Conservation (phyloP, 30 jellyfish, hydroid and myxozoan species). For the Aurelia aurita complex sp. Pacific region DNA sequence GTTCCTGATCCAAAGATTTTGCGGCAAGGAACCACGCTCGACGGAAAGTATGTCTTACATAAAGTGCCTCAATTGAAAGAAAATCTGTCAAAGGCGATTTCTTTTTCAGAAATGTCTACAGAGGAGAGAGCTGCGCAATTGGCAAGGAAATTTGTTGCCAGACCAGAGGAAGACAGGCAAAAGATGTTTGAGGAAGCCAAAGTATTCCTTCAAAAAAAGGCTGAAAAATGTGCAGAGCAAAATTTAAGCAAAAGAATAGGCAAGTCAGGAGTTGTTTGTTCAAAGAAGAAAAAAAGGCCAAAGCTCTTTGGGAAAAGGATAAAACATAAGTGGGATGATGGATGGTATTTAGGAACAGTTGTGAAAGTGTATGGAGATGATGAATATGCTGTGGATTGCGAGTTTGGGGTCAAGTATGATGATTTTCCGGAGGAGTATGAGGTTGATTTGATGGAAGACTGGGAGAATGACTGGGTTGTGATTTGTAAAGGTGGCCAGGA, state of each 20-base stretch:
- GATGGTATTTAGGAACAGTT: constrained; percentile 18
- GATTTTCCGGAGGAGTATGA: neutral
- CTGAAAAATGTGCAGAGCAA: constrained; percentile 3
- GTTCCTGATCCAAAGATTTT: no score
- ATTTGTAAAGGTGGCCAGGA: neutral
- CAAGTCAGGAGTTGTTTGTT: neutral
- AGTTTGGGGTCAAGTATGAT: constrained; percentile 37
- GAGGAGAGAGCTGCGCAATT: no score
- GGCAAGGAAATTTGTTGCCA: no score
- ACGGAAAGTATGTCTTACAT: no score
- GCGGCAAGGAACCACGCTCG: no score
- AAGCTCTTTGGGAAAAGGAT: constrained; percentile 24
- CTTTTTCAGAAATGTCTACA: no score
- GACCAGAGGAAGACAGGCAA: constrained; percentile 6
- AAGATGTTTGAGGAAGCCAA: constrained; percentile 1
- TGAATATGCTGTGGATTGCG: constrained; percentile 18
- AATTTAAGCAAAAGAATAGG: neutral
- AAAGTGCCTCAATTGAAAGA: no score
- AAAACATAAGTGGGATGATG: constrained; percentile 45
- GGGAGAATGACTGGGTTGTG: constrained; percentile 4
- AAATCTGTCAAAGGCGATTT: no score
- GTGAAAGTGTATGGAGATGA: constrained; percentile 31
- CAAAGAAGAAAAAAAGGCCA: constrained; percentile 7
- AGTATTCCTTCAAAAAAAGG: constrained; percentile 14
- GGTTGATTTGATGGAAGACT: constrained; percentile 3